Evolutionary conservation across 2,888 invertebrate genomes (phyloP).

Genomic region (Limnephilus rhombicus): DNA sequence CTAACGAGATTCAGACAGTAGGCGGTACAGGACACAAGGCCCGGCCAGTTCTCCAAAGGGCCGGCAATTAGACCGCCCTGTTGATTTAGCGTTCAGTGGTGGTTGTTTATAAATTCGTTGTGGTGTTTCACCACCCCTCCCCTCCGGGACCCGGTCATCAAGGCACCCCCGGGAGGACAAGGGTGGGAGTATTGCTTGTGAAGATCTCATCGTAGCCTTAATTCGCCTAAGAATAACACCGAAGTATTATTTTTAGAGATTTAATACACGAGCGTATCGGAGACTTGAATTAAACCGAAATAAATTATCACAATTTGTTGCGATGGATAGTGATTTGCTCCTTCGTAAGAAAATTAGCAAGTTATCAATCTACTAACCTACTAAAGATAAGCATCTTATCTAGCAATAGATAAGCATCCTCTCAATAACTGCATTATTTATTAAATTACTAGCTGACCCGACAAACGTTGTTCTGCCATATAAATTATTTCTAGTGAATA

Average conservation of each 20-base stretch:
- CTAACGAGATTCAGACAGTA: not conserved
- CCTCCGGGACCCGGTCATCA: not conserved
- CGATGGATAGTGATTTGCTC: not conserved
- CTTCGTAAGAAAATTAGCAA: not conserved
- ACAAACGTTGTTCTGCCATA: too few relatives aligned
- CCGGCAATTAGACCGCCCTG: slow-evolving; percentile 9
- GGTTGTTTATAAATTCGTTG: slow-evolving; percentile 28
- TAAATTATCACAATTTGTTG: not conserved
- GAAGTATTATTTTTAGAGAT: not conserved
- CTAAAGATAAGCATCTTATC: too few relatives aligned
- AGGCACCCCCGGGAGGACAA: not conserved
- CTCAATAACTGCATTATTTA: too few relatives aligned
- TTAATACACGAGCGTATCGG: too few relatives aligned
- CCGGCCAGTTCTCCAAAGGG: slow-evolving; percentile 10
- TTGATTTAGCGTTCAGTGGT: not conserved
- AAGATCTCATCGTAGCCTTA: not conserved
- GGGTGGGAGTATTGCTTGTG: not conserved
- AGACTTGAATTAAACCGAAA: not conserved
- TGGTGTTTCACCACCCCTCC: slow-evolving; percentile 2
- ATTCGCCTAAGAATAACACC: not conserved
- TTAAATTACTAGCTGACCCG: too few relatives aligned
- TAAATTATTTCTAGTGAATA: too few relatives aligned
- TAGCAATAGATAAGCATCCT: too few relatives aligned
- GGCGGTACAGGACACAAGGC: not conserved
- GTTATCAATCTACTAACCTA: too few relatives aligned